Base-by-base conservation (phyloP, 2,797 vertebrate species). In the Gymnopithys bicolor region DNA sequence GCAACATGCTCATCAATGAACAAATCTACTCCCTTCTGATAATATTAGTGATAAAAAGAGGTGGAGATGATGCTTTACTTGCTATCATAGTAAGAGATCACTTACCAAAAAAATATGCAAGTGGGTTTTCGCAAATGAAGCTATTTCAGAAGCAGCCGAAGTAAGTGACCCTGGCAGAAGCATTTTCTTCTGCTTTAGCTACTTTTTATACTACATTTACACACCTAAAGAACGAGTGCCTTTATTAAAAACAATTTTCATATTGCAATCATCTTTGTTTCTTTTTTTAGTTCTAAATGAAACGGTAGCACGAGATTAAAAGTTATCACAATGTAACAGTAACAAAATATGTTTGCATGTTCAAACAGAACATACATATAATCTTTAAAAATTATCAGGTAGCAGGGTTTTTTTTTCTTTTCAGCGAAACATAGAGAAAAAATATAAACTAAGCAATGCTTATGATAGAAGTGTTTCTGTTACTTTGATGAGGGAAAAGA, bases 111-210 rank as follows among this genome's bases (percentile, higher is more conserved):
- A 88, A 90, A 51, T 37, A 88, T 45, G 49, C 39, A n/a, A 91
- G 56, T 33, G 30, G 27, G 71, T 84, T 94, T 91, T 86, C 48
- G 51, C 85, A 94, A 94, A 73, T 33, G 48, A 66, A 95, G 59
- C 62, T 90, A 84, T 93, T 94, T 93, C 59, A 62, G 75, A 51
- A 76, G 43, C 19, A 76, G 87, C 46, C 89, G 85, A 94, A 94
- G 59, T 89, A 74, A 90, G 68, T 84, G 68, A 94, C 35, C 80
- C 66, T 89, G 84, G 19, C 83, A 88, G 70, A 89, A 93, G 39
- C 66, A 62, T 45, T 90, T 52, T 59, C 83, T 56, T 35, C 41
- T 71, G 58, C 84, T 94, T 64, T 45, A 78, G 25, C 63, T 92
- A 58, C 52, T 49, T 70, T 84, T 79, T 60, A 62, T 41, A 56